Percentiles rank a stretch among this genome's conserved stretches.
Evolutionary conservation across 2,113 vertebrate species (phyloP).

Genomic region (Salvator merianae): DNA sequence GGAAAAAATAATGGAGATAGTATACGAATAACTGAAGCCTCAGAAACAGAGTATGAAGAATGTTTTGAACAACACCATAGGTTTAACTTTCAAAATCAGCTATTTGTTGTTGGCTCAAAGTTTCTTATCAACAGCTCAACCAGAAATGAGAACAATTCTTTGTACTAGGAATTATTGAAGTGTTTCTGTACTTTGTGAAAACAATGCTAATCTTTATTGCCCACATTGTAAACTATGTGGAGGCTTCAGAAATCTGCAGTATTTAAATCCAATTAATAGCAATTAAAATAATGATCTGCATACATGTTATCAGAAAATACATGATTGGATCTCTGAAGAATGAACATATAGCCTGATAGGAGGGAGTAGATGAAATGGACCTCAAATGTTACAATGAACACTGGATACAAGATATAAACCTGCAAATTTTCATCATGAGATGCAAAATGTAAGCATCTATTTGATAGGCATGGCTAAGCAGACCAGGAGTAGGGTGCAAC

Average conservation of each 20-base stretch:
- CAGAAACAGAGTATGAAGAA: background rate
- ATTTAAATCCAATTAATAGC: too few relatives aligned
- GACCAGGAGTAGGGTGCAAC: background rate
- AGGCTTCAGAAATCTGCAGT: too few relatives aligned
- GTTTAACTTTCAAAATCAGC: background rate
- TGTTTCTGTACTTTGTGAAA: background rate
- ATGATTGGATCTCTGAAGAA: background rate
- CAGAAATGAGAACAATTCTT: background rate
- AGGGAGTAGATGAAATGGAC: too few relatives aligned
- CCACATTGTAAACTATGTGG: too few relatives aligned
- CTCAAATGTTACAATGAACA: background rate
- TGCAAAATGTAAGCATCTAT: background rate
- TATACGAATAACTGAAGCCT: too few relatives aligned
- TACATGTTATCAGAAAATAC: background rate
- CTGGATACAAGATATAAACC: background rate
- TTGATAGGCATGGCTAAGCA: background rate
- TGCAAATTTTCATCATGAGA: background rate
- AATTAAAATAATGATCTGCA: background rate
- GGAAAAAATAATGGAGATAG: too few relatives aligned
- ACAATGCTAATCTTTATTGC: background rate
- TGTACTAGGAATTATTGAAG: background rate
- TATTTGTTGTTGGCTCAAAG: slow-evolving; percentile 24
- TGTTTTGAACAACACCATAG: background rate
- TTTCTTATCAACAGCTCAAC: background rate
- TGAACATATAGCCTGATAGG: background rate